phyloP scores from a whole-genome alignment of 2,888 invertebrate genomes.

The Xanthia togata region DNA sequence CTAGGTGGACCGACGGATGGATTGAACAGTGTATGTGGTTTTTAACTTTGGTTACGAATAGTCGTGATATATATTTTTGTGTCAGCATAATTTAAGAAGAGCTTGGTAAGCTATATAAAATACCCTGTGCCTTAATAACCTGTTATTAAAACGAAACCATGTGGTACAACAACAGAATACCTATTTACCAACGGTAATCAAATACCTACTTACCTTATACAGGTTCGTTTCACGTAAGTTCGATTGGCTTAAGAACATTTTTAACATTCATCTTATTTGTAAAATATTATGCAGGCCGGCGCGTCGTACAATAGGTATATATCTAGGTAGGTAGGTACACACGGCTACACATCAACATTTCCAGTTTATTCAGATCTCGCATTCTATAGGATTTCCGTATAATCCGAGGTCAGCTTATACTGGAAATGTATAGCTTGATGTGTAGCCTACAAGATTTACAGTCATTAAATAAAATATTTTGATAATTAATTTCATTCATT shows the following conservation, averaged over 20 bases:
- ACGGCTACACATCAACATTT: too few species aligned
- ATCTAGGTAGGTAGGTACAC: too few species aligned
- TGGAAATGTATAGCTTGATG: too few species aligned
- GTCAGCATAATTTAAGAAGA: not conserved
- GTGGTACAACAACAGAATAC: not conserved
- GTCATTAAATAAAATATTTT: too few species aligned
- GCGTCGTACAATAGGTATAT: too few species aligned
- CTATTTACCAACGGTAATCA: not conserved
- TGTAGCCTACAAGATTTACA: too few species aligned
- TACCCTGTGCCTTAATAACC: too few species aligned
- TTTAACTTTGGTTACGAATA: constrained; percentile 49
- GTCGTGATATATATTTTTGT: constrained; percentile 11
- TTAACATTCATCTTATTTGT: not conserved
- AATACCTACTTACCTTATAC: not conserved
- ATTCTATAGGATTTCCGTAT: too few species aligned
- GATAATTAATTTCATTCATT: too few species aligned
- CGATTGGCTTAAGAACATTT: not conserved
- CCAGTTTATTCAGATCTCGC: too few species aligned
- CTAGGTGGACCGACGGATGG: constrained; percentile 72
- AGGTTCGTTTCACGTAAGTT: not conserved
- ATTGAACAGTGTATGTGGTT: constrained; percentile 63
- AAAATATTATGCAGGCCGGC: not conserved
- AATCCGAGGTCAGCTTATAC: too few species aligned
- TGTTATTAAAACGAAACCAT: too few species aligned
- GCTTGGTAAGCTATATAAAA: not conserved